phyloP scores from a whole-genome alignment of 2,113 vertebrate species.

The Hippocampus barbouri region DNA sequence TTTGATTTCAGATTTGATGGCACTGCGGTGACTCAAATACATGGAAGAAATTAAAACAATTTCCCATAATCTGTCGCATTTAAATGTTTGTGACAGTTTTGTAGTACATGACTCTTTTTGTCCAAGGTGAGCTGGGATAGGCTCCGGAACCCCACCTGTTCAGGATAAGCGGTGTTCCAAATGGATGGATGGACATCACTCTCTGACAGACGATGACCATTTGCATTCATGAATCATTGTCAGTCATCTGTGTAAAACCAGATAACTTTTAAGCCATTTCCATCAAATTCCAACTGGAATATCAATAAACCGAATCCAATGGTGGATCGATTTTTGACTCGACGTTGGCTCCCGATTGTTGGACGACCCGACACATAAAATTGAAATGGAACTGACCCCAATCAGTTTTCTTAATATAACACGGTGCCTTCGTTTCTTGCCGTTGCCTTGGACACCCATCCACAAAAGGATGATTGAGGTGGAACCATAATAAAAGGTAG shows the following conservation, averaged over 20 bases:
- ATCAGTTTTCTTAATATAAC: constrained; percentile 1
- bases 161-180: too few relatives aligned
- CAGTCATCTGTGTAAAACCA: background rate
- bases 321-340: background rate
- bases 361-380: background rate
- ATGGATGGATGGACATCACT: background rate
- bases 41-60: too few relatives aligned
- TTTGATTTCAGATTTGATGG: too few relatives aligned
- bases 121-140: too few relatives aligned
- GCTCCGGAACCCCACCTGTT: too few relatives aligned
- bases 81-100: background rate
- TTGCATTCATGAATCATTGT: background rate
- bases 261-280: background rate
- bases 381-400: constrained; percentile 1
- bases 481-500: background rate
- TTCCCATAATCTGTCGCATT: background rate
- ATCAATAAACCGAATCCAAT: background rate
- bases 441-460: background rate
- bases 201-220: background rate
- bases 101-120: too few relatives aligned
- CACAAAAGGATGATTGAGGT: background rate
- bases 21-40: too few relatives aligned
- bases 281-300: background rate
- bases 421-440: background rate
- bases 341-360: background rate